Evolutionary conservation across 2,888 invertebrate genomes (phyloP), one percentile per base, ranked within the genome.

Genomic region (Tortrix viridana): DNA sequence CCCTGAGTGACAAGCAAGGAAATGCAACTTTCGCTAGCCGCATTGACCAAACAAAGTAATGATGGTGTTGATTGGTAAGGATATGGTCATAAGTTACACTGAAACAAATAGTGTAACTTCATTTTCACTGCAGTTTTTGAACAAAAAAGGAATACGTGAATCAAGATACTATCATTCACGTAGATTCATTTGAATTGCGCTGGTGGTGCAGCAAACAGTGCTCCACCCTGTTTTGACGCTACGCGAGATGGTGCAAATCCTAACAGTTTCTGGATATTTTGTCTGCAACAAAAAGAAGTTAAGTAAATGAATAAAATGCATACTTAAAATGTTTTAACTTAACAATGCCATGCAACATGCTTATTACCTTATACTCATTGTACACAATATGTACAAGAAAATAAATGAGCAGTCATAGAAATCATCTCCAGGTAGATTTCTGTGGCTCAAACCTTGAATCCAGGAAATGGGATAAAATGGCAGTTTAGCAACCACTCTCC

Each of bases 381-480:
- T 99, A 88, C 99, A 99, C 58, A 99, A 93, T 80, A 99, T 99
- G 86, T 99, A 99, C 60, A 99, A 93, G 87, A 99, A 99, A 80
- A 99, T 99, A 83, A 99, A 99, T 1, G 99, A 99, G 82, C 99
- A 99, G 81, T 99, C 99, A 4, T 98, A 98, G 83, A 96, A 99
- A 85, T 99, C 98, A 76, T 98, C 98, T 14, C 99, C 99, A 2
- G 97, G 94, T 63, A 99, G 93, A 89, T 99, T 99, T 70, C 99
- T 94, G 82, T 99, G 99, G 61, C 99, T 99, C 41, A 98, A 88
- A 26, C 99, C 97, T 91, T 99, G 99, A 65, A 99, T 96, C 96
- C 98, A 98, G 3, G 98, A 96, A 67, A 99, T 96, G 1, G 99
- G 99, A 56, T 96, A 93, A 87, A 99, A 99, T 19, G 99, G 99